These are phyloP conservation scores for Trichogramma evanescens DNA, from an alignment of 2,888 invertebrate species.

Conservation along the genomic window DNA sequence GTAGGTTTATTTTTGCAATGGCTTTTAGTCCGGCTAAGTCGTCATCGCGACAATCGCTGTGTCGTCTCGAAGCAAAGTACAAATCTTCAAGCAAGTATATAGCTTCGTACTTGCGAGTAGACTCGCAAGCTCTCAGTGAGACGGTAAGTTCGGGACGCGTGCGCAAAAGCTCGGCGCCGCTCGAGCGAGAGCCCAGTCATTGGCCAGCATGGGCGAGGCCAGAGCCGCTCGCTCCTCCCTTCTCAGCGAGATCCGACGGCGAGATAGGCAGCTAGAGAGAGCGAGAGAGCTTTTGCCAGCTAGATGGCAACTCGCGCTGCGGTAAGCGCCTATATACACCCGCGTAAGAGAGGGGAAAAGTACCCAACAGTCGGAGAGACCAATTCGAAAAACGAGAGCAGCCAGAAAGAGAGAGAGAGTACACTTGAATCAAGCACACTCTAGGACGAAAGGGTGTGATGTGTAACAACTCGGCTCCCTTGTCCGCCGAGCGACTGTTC, in stretches of 20 bases:
- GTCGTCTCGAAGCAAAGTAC: too few species aligned
- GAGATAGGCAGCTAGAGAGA: constrained; percentile 13
- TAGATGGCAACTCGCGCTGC: neutral
- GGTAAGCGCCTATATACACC: too few species aligned
- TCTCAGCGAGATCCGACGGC: constrained; percentile 8
- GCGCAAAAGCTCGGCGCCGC: constrained; percentile 9
- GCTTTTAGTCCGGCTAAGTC: too few species aligned
- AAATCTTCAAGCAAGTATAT: too few species aligned
- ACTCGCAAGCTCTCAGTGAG: constrained; percentile 22
- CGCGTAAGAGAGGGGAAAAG: neutral
- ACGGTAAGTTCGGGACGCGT: neutral
- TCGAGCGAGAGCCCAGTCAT: constrained; percentile 22
- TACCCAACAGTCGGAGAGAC: neutral
- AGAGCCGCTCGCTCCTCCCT: constrained; percentile 34
- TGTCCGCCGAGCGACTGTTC: too few species aligned
- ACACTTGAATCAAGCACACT: constrained; percentile 46
- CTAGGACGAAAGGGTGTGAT: constrained; percentile 34
- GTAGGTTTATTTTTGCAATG: too few species aligned
- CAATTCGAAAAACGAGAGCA: constrained; percentile 15
- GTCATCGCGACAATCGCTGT: too few species aligned
- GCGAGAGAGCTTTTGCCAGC: constrained; percentile 6
- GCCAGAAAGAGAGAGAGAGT: constrained; percentile 27
- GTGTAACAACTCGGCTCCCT: neutral
- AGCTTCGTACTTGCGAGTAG: constrained; percentile 8
- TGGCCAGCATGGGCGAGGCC: constrained; percentile 15